These are phyloP conservation scores for Botrylloides violaceus DNA, from an alignment of 23 tunicate species.

Conservation along the genomic window DNA sequence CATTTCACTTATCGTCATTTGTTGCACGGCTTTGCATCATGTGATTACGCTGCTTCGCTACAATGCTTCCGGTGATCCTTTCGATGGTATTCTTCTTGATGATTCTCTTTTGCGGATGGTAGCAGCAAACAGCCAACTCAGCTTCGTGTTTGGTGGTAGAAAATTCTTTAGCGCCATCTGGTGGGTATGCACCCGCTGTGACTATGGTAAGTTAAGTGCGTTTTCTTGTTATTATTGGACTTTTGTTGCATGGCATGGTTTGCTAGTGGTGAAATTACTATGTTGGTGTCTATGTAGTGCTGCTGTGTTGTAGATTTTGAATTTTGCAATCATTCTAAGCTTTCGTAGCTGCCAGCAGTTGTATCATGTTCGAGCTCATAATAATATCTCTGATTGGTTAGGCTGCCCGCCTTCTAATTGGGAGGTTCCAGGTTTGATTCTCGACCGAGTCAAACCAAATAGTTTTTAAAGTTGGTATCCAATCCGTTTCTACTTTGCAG, in stretches of 20 bases:
- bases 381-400: no score
- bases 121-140: background rate
- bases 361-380: no score
- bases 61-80: background rate
- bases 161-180: background rate
- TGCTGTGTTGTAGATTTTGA: no score
- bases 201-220: background rate
- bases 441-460: no score
- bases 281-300: background rate
- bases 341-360: no score
- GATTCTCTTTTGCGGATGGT: background rate
- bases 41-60: conserved; percentile 2
- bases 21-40: conserved; percentile 36
- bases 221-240: background rate
- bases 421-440: no score
- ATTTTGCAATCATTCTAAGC: no score
- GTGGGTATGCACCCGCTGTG: background rate
- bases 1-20: background rate
- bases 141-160: background rate
- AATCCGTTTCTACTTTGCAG: no score
- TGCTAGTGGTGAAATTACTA: no score
- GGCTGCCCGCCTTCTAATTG: no score
- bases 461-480: no score
- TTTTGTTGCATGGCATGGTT: background rate
- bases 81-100: background rate